Conservation (phyloP, 2,888 invertebrate genomes). For the Dione vanillae region DNA sequence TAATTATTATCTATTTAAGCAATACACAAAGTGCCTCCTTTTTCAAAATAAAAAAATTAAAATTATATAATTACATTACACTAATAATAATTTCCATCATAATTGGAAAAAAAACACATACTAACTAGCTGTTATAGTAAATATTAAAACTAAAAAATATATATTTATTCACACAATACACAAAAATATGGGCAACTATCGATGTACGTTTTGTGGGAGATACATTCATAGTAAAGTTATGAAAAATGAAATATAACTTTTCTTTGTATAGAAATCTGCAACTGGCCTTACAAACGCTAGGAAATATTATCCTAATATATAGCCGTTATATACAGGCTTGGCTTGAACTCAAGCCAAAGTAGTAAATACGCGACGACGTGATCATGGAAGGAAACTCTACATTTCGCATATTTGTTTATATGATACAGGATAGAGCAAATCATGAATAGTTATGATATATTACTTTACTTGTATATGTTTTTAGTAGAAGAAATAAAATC, state of each 20-base stretch:
- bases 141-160: no score
- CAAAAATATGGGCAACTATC: no score
- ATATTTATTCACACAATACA: no score
- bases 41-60: no score
- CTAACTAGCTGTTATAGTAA: no score
- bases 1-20: no score
- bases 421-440: slow-evolving; percentile 14
- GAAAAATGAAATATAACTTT: slow-evolving; percentile 5
- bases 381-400: slow-evolving; percentile 36
- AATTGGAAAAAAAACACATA: no score
- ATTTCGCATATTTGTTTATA: slow-evolving; percentile 26
- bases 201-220: no score
- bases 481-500: slow-evolving; percentile 10
- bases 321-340: slow-evolving; percentile 33
- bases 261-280: slow-evolving; percentile 7
- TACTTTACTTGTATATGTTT: slow-evolving; percentile 9
- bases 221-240: background rate
- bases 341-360: slow-evolving; percentile 39
- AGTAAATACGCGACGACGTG: slow-evolving; percentile 40
- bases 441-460: slow-evolving; percentile 21
- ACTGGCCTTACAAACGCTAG: slow-evolving; percentile 25
- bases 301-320: slow-evolving; percentile 36
- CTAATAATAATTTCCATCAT: no score
- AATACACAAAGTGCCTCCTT: no score
- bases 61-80: no score